These are phyloP conservation scores for Bactericera cockerelli DNA, from an alignment of 1,140 invertebrate species.

Conservation along the genomic window DNA sequence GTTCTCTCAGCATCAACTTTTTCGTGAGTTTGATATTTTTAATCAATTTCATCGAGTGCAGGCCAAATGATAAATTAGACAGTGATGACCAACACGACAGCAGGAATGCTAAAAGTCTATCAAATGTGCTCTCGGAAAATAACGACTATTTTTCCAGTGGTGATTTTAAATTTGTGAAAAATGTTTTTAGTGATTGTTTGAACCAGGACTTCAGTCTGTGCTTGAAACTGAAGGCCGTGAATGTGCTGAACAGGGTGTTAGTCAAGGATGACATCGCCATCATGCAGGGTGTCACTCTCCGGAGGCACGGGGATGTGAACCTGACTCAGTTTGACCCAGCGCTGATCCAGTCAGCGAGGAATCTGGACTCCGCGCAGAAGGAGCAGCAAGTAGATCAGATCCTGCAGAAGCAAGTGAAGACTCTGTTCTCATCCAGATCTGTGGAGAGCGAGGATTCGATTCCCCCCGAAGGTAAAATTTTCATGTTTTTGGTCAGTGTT, in stretches of 20 bases:
- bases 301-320: background rate
- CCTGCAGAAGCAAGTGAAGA: background rate
- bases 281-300: background rate
- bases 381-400: background rate
- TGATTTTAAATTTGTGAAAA: slow-evolving; percentile 4
- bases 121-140: background rate
- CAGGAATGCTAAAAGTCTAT: background rate
- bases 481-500: slow-evolving; percentile 4
- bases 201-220: background rate
- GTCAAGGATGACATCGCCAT: background rate
- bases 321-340: background rate
- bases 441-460: background rate
- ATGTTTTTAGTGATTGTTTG: slow-evolving; percentile 1
- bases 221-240: background rate
- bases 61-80: background rate
- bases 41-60: background rate
- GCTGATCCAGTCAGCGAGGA: background rate
- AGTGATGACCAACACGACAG: background rate
- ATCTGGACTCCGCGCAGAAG: background rate
- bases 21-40: background rate
- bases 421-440: background rate
- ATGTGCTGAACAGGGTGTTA: background rate
- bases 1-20: background rate
- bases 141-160: background rate
- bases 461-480: slow-evolving; percentile 2